These are phyloP conservation scores for Lucilia cuprina DNA, from an alignment of 1,140 invertebrate genomes.

Conservation along the genomic window DNA sequence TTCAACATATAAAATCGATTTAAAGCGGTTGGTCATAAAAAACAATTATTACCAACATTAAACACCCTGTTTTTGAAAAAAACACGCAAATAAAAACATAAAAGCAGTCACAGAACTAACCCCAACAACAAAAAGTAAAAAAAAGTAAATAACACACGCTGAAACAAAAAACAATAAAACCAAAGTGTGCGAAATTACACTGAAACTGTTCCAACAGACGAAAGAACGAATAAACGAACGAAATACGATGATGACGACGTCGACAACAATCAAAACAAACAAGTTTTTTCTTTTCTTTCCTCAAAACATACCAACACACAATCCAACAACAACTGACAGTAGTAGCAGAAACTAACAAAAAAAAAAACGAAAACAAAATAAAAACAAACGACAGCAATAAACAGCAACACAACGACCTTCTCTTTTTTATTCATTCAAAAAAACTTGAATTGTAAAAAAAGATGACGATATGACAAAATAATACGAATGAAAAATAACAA, in stretches of 20 bases:
- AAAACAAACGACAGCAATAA: neutral
- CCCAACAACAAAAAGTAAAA: neutral
- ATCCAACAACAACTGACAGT: too few relatives aligned
- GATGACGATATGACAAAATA: neutral
- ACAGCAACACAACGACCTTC: conserved; percentile 31
- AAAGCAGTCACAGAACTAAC: neutral
- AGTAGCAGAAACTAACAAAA: too few relatives aligned
- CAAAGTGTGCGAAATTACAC: neutral
- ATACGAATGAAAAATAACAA: neutral
- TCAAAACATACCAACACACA: too few relatives aligned
- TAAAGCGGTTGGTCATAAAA: too few relatives aligned
- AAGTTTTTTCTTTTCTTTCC: neutral
- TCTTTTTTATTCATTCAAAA: conserved; percentile 25
- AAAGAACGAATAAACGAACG: neutral
- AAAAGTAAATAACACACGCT: neutral
- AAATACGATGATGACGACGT: neutral
- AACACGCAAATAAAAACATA: neutral
- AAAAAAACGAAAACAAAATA: neutral
- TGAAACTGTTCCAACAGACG: neutral
- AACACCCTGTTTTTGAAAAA: neutral
- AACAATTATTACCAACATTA: neutral
- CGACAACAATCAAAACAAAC: conserved; percentile 18
- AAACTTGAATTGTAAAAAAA: conserved; percentile 2
- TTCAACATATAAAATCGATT: too few relatives aligned
- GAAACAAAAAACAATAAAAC: neutral